Evolutionary conservation across 1,140 invertebrate genomes (phyloP).

Genomic region (Ditylenchus dipsaci): DNA sequence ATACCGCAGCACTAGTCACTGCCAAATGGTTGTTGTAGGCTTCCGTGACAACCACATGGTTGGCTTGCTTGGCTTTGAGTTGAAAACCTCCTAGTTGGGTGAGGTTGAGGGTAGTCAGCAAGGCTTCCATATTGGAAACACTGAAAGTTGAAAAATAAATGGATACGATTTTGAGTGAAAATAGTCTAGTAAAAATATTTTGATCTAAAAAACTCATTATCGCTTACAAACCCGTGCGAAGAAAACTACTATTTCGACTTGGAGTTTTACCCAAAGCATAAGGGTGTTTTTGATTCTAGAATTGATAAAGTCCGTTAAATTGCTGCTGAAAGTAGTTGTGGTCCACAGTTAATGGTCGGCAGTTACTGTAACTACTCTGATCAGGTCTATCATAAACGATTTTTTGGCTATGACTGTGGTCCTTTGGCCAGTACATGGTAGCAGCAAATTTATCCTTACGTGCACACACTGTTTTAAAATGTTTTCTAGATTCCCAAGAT

Average conservation of each 20-base stretch:
- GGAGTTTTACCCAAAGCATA: too few species aligned
- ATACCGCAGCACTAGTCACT: not conserved
- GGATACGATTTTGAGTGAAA: not conserved
- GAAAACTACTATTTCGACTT: not conserved
- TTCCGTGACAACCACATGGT: not conserved
- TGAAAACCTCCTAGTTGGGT: not conserved
- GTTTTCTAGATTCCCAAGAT: not conserved
- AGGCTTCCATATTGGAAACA: slow-evolving; percentile 3
- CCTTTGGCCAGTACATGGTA: too few species aligned
- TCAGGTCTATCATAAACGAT: too few species aligned
- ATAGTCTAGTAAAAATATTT: not conserved
- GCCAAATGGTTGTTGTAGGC: slow-evolving; percentile 4
- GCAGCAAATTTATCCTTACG: too few species aligned
- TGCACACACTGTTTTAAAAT: too few species aligned
- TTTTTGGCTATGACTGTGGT: too few species aligned
- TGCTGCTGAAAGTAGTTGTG: too few species aligned
- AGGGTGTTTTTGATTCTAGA: not conserved
- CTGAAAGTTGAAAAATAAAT: not conserved
- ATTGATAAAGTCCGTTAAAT: too few species aligned
- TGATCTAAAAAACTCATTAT: not conserved
- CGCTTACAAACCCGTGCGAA: not conserved
- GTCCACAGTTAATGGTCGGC: too few species aligned
- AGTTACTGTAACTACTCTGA: too few species aligned
- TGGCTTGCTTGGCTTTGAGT: not conserved
- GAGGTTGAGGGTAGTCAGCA: not conserved